A percentile compares a stretch with the other conserved stretches of the same genome.
phyloP scores from a whole-genome alignment of 2,113 vertebrate genomes.

The Podarcis raffonei region DNA sequence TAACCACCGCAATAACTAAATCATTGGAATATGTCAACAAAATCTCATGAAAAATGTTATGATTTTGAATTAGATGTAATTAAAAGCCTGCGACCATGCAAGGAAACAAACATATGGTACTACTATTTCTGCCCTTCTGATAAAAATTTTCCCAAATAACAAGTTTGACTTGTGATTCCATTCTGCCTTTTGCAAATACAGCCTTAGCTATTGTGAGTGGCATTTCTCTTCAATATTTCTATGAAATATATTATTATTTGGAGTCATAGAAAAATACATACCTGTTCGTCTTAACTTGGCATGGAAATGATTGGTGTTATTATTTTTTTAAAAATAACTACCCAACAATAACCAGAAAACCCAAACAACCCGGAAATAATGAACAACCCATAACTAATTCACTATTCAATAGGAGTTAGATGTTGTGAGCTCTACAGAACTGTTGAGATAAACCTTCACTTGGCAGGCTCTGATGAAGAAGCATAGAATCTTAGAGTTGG shows the following conservation, averaged over 20 bases:
- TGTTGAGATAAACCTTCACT: no score
- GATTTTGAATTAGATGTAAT: background rate
- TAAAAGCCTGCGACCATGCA: background rate
- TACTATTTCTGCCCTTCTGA: background rate
- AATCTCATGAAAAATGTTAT: background rate
- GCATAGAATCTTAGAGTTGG: no score
- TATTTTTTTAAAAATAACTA: background rate
- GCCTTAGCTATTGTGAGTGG: background rate
- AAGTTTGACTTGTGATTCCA: no score
- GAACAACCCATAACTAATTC: no score
- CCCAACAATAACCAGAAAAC: no score
- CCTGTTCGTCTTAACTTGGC: background rate
- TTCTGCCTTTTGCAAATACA: background rate
- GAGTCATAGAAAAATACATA: background rate
- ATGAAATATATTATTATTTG: constrained; percentile 30
- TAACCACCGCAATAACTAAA: no score
- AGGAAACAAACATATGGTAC: constrained; percentile 16
- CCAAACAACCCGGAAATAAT: no score
- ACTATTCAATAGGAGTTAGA: no score
- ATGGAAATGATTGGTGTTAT: background rate
- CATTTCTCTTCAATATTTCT: background rate
- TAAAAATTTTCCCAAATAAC: no score
- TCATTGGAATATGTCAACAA: background rate
- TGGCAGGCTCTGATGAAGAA: no score
- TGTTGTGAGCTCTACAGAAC: no score